phyloP scores from a whole-genome alignment of 2,113 vertebrate species.

The Aix galericulata region DNA sequence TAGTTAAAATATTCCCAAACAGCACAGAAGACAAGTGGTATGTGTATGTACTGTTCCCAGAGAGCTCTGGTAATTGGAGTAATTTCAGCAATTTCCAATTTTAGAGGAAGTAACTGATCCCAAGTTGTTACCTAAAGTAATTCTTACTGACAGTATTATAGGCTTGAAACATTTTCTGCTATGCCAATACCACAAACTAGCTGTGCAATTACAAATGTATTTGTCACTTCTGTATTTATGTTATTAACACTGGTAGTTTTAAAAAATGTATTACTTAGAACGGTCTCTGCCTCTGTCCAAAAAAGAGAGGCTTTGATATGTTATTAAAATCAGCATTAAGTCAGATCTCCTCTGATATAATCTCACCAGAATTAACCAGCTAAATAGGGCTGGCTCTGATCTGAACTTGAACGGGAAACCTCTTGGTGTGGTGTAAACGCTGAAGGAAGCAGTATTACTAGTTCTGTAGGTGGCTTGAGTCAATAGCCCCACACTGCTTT shows the following conservation, averaged over 20 bases:
- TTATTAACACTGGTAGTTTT: neutral
- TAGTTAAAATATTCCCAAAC: neutral
- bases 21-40: neutral
- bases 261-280: neutral
- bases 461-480: conserved; percentile 3
- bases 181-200: neutral
- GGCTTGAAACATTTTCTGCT: neutral
- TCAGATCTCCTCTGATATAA: neutral
- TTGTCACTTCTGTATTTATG: conserved; percentile 14
- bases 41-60: neutral
- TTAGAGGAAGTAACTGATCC: conserved; percentile 24
- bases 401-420: neutral
- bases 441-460: neutral
- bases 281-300: neutral
- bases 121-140: conserved; percentile 18
- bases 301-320: neutral
- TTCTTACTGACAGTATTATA: conserved; percentile 11
- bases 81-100: conserved; percentile 26
- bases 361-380: neutral
- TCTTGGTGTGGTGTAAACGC: neutral
- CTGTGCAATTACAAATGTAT: conserved; percentile 4
- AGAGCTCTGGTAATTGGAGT: neutral
- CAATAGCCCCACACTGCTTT: neutral
- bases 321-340: neutral
- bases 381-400: neutral